Percentiles rank a stretch among this genome's conserved stretches.
Conservation (phyloP, 2,888 invertebrate species). For the Carabus problematicus region DNA sequence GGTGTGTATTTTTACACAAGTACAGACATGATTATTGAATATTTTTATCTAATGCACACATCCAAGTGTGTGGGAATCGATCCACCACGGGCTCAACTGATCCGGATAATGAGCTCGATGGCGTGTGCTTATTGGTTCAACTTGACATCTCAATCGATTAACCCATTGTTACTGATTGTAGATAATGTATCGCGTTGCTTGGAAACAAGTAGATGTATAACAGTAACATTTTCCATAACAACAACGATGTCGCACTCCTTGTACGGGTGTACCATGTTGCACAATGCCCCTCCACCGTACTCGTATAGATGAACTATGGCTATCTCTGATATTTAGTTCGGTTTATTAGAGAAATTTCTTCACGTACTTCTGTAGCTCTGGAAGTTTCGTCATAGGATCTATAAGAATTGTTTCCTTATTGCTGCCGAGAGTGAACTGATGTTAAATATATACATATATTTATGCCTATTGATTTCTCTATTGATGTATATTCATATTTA, state of each 20-base stretch:
- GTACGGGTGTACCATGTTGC: not conserved
- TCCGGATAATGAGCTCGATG: constrained; percentile 8
- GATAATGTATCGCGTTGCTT: constrained; percentile 17
- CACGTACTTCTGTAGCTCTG: not conserved
- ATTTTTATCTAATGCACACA: not conserved
- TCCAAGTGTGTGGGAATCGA: constrained; percentile 8
- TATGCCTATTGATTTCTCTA: not conserved
- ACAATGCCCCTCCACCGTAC: not conserved
- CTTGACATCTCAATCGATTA: constrained; percentile 33
- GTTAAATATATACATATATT: not conserved
- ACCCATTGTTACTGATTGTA: constrained; percentile 18
- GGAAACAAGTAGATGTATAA: constrained; percentile 5
- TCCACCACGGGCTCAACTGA: not conserved
- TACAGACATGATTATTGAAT: constrained; percentile 12
- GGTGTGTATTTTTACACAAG: too few species aligned
- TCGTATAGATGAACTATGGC: not conserved
- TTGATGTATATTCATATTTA: not conserved
- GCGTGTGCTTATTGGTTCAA: constrained; percentile 13
- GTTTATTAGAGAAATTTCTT: constrained; percentile 9
- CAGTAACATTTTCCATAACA: constrained; percentile 8
- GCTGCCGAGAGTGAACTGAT: not conserved
- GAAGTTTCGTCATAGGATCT: not conserved
- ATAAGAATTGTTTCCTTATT: not conserved
- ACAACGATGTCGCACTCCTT: constrained; percentile 3
- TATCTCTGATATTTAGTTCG: constrained; percentile 4